Conservation (phyloP, 2,113 vertebrate species). For the Sylvilagus bachmani region DNA sequence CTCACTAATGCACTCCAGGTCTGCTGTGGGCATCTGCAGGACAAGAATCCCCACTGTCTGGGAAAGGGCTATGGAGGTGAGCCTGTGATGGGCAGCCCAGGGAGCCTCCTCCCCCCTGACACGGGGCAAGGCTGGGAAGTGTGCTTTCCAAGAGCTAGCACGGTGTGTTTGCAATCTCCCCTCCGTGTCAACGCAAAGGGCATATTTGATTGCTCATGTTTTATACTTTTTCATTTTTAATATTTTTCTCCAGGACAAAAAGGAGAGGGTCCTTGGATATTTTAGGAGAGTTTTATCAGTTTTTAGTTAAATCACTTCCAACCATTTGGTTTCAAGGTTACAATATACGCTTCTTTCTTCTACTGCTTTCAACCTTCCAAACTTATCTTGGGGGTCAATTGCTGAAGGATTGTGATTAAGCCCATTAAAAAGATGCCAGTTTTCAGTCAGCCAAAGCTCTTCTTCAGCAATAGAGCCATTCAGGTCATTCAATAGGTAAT, state of each 20-base stretch:
- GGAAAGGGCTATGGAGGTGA: not conserved
- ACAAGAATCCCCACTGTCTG: not conserved
- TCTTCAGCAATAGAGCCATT: not conserved
- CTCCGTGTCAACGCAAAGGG: not conserved
- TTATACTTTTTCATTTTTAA: not conserved
- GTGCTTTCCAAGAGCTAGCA: not conserved
- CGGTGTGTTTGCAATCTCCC: not conserved
- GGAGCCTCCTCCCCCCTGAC: not conserved
- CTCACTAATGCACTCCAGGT: not conserved
- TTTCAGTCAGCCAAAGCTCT: not conserved
- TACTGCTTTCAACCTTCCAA: not conserved
- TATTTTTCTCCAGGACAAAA: not conserved
- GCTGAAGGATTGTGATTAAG: not conserved
- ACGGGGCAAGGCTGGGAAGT: not conserved
- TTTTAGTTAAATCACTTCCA: not conserved
- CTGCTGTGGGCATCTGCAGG: conserved; percentile 31
- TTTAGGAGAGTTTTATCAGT: conserved; percentile 39
- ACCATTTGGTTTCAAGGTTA: conserved; percentile 43
- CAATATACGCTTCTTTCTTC: not conserved
- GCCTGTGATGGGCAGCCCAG: not conserved
- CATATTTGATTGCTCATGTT: conserved; percentile 34
- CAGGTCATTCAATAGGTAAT: not conserved
- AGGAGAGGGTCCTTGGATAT: conserved; percentile 36
- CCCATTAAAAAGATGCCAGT: not conserved
- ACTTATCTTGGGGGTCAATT: conserved; percentile 30